Conservation (phyloP, 1,140 invertebrate species). For the Caerostris darwini region DNA sequence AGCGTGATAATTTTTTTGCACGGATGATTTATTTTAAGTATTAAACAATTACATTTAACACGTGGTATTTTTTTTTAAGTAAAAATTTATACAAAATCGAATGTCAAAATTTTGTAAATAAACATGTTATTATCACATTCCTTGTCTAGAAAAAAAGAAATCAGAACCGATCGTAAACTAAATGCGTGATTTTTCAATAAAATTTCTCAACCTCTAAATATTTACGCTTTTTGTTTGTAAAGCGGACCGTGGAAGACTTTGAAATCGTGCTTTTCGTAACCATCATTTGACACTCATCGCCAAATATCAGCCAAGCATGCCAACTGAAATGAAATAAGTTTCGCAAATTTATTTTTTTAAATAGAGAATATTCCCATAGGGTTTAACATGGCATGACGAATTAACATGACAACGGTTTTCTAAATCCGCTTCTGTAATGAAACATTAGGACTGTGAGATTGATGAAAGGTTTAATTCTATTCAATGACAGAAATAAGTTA, state of each 20-base stretch:
- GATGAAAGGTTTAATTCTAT: conserved; percentile 19
- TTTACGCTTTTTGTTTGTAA: background rate
- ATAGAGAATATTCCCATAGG: background rate
- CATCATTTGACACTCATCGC: background rate
- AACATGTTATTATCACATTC: background rate
- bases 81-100: background rate
- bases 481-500: background rate
- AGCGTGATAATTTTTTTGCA: background rate
- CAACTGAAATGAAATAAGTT: conserved; percentile 14
- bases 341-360: background rate
- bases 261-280: background rate
- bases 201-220: conserved; percentile 1
- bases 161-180: background rate
- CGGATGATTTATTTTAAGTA: background rate
- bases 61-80: too few species aligned
- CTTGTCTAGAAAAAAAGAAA: background rate
- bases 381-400: background rate
- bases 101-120: background rate
- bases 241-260: background rate
- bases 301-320: background rate
- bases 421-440: background rate
- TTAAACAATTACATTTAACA: too few species aligned
- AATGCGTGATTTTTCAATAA: background rate
- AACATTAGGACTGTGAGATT: background rate
- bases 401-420: background rate